Evolutionary conservation across 2,797 vertebrate species (phyloP).

Genomic region (Philypnodon macrostomus): DNA sequence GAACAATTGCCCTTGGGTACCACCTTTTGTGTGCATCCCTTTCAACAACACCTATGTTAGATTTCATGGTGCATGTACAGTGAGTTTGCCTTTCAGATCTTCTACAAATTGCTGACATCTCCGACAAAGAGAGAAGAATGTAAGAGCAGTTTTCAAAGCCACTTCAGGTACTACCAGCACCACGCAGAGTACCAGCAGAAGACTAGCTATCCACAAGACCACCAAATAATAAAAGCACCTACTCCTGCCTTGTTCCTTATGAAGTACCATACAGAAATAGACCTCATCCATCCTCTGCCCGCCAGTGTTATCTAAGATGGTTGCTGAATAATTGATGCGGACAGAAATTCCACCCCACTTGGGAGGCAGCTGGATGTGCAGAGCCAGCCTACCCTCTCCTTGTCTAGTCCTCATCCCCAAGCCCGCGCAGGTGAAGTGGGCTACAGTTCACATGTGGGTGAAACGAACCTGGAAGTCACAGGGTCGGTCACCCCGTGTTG

Average conservation of each 20-base stretch:
- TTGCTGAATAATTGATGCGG: conserved; percentile 75
- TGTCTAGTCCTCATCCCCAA: conserved; percentile 42
- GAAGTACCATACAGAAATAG: conserved; percentile 77
- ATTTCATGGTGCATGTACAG: conserved; percentile 47
- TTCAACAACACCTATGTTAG: conserved; percentile 51
- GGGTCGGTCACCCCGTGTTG: conserved; percentile 62
- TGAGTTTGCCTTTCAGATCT: conserved; percentile 46
- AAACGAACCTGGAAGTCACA: conserved; percentile 56
- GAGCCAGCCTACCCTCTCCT: conserved; percentile 58
- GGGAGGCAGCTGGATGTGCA: conserved; percentile 58
- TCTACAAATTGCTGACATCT: conserved; percentile 59
- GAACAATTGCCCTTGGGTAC: conserved; percentile 31
- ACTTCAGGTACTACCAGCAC: conserved; percentile 42
- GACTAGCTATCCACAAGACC: conserved; percentile 47
- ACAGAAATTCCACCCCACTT: conserved; percentile 72
- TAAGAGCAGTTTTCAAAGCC: conserved; percentile 57
- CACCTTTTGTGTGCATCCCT: conserved; percentile 58
- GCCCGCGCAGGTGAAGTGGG: conserved; percentile 41
- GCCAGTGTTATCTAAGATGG: conserved; percentile 73
- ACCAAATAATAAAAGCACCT: conserved; percentile 72
- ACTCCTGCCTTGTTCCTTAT: conserved; percentile 71
- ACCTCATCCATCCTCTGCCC: conserved; percentile 72
- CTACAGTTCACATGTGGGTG: conserved; percentile 60
- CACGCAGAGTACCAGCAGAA: conserved; percentile 34
- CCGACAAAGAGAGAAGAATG: conserved; percentile 38